These are phyloP conservation scores for Penaeus monodon DNA, from an alignment of 2,888 invertebrate species.

Conservation along the genomic window DNA sequence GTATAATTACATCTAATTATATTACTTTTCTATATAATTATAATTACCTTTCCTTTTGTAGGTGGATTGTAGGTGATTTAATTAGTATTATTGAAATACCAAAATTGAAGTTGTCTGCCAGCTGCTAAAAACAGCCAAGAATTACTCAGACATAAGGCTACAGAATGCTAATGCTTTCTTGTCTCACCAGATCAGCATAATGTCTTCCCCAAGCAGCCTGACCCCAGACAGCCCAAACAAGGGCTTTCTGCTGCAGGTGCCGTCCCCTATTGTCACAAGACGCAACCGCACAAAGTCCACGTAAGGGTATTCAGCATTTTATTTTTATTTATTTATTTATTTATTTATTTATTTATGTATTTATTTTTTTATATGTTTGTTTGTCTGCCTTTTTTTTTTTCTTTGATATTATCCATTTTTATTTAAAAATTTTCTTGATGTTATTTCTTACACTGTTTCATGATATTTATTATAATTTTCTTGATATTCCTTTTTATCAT, in stretches of 20 bases:
- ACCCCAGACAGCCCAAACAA: conserved; percentile 59
- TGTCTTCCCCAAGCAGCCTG: conserved; percentile 41
- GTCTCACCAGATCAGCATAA: not conserved
- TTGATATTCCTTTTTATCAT: too few species aligned
- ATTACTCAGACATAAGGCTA: too few species aligned
- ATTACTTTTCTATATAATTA: too few species aligned
- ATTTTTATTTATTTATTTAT: not conserved
- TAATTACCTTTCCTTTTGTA: too few species aligned
- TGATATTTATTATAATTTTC: too few species aligned
- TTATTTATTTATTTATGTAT: not conserved
- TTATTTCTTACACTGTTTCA: too few species aligned
- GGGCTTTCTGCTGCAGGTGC: conserved; percentile 71
- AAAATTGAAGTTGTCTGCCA: too few species aligned
- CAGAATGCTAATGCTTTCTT: not conserved
- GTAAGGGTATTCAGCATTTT: conserved; percentile 72
- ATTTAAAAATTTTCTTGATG: too few species aligned
- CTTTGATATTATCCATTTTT: too few species aligned
- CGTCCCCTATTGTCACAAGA: conserved; percentile 84
- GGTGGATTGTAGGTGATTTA: too few species aligned
- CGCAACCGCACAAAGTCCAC: conserved; percentile 85
- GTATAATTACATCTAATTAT: too few species aligned
- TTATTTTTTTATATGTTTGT: not conserved
- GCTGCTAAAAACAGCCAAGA: not conserved
- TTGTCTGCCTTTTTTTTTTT: not conserved
- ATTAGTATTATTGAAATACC: too few species aligned